Evolutionary conservation across 2,888 invertebrate genomes (phyloP), one percentile per base, ranked within the genome.

Genomic region (Seira ritae): DNA sequence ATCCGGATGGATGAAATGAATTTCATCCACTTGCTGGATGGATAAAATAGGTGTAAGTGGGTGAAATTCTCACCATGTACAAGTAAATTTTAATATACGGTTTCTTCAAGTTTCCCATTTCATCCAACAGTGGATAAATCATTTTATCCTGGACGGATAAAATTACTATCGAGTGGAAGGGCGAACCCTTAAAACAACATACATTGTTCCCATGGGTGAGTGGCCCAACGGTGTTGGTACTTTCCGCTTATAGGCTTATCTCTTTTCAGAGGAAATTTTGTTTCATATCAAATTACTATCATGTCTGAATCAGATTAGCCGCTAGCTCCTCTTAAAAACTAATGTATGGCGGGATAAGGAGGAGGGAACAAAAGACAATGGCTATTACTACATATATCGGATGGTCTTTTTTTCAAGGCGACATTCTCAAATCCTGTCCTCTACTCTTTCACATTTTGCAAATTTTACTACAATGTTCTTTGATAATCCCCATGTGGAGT

Each of bases 281-380:
- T 65, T 22, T 65, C 31, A 31, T 31, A 50, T n/a, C n/a, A n/a
- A n/a, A n/a, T n/a, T n/a, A n/a, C 68, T 70, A 69, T 72, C 65
- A 72, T 66, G 70, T 66, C 24, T 46, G 68, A 74, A 80, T 80
- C 74, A 80, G 80, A 80, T 80, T 80, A 80, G 80, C 80, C 80
- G 55, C 62, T 65, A 62, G 62, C 62, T 62, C 62, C n/a, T 20
- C n/a, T 62, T 62, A 62, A 62, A 62, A 20, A 62, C n/a, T 62
- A 19, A 62, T 62, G 50, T 50, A 50, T 50, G 50, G 50, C 6
- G 12, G 50, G 50, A 15, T n/a, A n/a, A n/a, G n/a, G n/a, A n/a
- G n/a, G n/a, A n/a, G n/a, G n/a, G n/a, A n/a, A n/a, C n/a, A n/a
- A 15, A 50, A 50, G 12, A n/a, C 50, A 50, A n/a, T 50, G 15